These are phyloP conservation scores for Anastrepha obliqua DNA, from an alignment of 1,140 invertebrate genomes.

Conservation along the genomic window DNA sequence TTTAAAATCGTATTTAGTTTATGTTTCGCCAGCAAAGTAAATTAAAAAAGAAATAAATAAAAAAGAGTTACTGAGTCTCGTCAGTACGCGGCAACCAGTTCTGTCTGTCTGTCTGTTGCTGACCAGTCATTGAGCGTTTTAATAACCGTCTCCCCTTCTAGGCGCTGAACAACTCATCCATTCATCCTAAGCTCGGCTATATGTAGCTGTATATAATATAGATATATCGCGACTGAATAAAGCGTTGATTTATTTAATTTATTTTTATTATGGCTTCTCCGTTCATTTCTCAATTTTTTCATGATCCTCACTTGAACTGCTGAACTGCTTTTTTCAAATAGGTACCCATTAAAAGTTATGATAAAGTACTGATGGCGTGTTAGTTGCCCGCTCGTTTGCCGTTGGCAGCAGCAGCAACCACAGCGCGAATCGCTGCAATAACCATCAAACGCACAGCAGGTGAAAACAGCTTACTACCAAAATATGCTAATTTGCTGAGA, in stretches of 20 bases:
- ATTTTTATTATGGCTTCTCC: neutral
- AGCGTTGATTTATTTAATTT: constrained; percentile 42
- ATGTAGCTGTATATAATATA: neutral
- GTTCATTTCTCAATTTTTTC: constrained; percentile 6
- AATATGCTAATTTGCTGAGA: constrained; percentile 45
- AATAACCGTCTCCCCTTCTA: neutral
- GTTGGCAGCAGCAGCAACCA: neutral
- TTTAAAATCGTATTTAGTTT: neutral
- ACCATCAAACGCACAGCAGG: constrained; percentile 53
- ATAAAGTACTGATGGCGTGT: constrained; percentile 5
- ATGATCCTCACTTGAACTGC: neutral
- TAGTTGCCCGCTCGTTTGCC: neutral
- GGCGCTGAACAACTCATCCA: neutral
- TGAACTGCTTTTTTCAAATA: neutral
- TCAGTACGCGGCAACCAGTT: constrained; percentile 3
- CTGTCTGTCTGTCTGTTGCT: neutral
- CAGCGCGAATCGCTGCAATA: neutral
- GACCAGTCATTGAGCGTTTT: neutral
- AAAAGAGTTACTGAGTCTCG: neutral
- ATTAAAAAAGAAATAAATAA: constrained; percentile 5
- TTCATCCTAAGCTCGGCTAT: neutral
- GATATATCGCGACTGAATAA: neutral
- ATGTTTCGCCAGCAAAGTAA: neutral
- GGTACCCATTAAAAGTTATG: neutral
- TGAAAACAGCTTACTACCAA: constrained; percentile 54